phyloP scores from a whole-genome alignment of 2,888 invertebrate genomes.

The Tachina grossa region DNA sequence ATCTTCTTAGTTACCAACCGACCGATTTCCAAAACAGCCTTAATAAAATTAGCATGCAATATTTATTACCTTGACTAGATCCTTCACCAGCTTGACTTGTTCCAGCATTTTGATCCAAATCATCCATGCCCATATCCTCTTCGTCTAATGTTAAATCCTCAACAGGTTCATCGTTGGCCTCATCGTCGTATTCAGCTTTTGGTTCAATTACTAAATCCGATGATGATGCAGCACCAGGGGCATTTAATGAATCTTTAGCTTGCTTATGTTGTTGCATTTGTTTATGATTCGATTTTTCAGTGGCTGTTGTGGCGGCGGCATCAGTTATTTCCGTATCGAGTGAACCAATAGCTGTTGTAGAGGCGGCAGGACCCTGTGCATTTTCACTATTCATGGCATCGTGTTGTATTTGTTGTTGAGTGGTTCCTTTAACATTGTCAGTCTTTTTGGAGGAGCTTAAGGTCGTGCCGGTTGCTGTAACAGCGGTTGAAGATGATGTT shows the following conservation, averaged over 20 bases:
- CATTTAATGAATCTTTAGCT: constrained; percentile 73
- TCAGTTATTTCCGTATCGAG: constrained; percentile 58
- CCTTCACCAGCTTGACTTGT: constrained; percentile 88
- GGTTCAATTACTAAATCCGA: constrained; percentile 85
- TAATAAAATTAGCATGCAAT: no score
- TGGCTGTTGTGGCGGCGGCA: constrained; percentile 61
- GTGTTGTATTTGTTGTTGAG: constrained; percentile 75
- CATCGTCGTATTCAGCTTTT: constrained; percentile 89
- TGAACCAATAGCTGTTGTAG: constrained; percentile 60
- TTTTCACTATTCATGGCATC: constrained; percentile 82
- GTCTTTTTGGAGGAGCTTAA: constrained; percentile 83
- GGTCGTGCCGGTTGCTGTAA: constrained; percentile 76
- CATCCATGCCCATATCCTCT: constrained; percentile 88
- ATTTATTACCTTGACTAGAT: constrained; percentile 86
- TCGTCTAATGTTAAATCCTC: constrained; percentile 94
- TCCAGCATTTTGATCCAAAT: constrained; percentile 85
- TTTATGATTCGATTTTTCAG: constrained; percentile 81
- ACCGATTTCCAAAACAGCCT: no score
- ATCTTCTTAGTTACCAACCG: no score
- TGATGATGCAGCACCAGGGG: constrained; percentile 73
- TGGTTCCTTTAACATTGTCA: constrained; percentile 82
- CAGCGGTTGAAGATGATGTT: constrained; percentile 70
- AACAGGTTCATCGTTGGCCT: constrained; percentile 88
- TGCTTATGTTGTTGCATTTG: constrained; percentile 73
- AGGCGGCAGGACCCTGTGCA: constrained; percentile 76